phyloP scores from a whole-genome alignment of 2,113 vertebrate species.

The Cettia cetti region DNA sequence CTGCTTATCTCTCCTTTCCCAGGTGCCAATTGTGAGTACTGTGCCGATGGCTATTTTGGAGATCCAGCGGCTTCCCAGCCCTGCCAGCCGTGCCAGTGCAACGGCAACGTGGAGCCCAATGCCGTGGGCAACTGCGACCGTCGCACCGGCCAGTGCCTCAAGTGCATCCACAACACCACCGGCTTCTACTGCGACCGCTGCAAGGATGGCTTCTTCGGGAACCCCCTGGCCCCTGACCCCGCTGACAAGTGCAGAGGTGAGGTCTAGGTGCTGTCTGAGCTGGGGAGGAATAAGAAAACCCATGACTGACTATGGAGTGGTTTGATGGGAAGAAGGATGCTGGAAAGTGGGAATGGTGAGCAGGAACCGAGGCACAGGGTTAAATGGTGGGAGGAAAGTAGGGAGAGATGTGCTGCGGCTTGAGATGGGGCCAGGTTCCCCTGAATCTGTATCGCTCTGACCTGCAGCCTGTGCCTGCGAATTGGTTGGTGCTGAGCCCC shows the following conservation, averaged over 20 bases:
- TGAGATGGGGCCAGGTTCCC: neutral
- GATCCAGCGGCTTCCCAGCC: constrained; percentile 70
- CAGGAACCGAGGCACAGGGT: neutral
- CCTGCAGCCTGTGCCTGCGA: constrained; percentile 83
- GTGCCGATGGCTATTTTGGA: constrained; percentile 85
- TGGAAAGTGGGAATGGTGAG: neutral
- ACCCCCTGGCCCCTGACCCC: constrained; percentile 76
- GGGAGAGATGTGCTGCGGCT: neutral
- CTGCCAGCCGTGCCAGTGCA: constrained; percentile 82
- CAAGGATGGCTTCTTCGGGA: constrained; percentile 85
- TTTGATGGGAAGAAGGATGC: neutral
- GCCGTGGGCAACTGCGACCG: constrained; percentile 86
- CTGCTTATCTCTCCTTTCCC: neutral
- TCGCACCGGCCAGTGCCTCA: constrained; percentile 85
- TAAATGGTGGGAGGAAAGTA: neutral
- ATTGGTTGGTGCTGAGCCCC: constrained; percentile 61
- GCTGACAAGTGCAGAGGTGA: constrained; percentile 78
- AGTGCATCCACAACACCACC: constrained; percentile 87
- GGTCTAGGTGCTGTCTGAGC: neutral
- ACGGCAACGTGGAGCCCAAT: constrained; percentile 76
- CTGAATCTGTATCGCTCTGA: neutral
- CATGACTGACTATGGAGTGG: rapidly evolving
- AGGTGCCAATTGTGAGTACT: constrained; percentile 84
- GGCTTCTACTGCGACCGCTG: constrained; percentile 89
- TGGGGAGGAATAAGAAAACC: neutral